Evolutionary conservation across 2,888 invertebrate species (phyloP).

Genomic region (Melanargia galathea): DNA sequence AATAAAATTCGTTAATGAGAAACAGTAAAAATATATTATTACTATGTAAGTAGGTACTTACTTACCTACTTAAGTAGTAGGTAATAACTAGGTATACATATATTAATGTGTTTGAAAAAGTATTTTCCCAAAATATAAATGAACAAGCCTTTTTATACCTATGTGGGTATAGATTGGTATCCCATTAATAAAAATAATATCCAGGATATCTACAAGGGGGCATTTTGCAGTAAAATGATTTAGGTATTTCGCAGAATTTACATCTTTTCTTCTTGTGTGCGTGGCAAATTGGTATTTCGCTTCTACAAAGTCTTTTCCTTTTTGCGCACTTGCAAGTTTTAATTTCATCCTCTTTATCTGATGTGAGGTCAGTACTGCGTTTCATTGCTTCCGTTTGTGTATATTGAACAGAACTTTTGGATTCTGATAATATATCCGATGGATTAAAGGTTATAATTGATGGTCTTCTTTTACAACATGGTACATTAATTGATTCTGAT

Average conservation of each 20-base stretch:
- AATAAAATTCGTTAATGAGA: too few relatives aligned
- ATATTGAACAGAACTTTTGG: not conserved
- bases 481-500: not conserved
- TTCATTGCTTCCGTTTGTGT: not conserved
- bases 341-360: constrained; percentile 8
- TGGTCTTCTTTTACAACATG: constrained; percentile 26
- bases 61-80: too few relatives aligned
- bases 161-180: too few relatives aligned
- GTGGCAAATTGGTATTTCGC: constrained; percentile 12
- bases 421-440: not conserved
- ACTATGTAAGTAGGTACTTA: too few relatives aligned
- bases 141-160: too few relatives aligned
- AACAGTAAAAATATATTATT: too few relatives aligned
- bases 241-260: constrained; percentile 24
- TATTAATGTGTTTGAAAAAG: too few relatives aligned
- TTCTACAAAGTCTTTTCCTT: constrained; percentile 16
- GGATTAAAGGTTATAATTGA: constrained; percentile 28
- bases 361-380: not conserved
- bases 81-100: too few relatives aligned
- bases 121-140: too few relatives aligned
- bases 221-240: constrained; percentile 25
- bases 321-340: constrained; percentile 25
- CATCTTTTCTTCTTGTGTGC: constrained; percentile 27
- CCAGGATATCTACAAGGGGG: constrained; percentile 26
- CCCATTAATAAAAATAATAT: constrained; percentile 22